Conservation (phyloP, 2,113 vertebrate species). For the Hyaena hyaena region DNA sequence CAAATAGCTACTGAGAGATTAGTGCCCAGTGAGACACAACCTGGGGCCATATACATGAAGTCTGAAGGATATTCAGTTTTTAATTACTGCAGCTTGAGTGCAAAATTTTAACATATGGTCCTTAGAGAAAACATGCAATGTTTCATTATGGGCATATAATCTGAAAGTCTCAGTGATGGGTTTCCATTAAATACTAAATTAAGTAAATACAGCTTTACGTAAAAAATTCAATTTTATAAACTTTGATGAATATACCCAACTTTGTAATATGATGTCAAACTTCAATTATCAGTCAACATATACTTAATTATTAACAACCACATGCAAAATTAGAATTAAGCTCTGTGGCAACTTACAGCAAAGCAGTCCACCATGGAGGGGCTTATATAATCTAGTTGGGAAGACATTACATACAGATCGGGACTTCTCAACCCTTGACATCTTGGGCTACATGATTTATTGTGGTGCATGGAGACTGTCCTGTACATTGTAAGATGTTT, state of each 20-base stretch:
- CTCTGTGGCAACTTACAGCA: neutral
- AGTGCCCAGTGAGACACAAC: neutral
- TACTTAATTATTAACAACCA: neutral
- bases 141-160: neutral
- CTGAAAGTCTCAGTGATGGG: neutral
- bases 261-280: neutral
- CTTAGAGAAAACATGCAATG: neutral
- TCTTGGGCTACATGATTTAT: too few relatives aligned
- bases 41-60: neutral
- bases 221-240: neutral
- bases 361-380: neutral
- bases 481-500: neutral
- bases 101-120: neutral
- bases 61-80: neutral
- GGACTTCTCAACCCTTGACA: neutral
- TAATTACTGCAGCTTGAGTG: slow-evolving; percentile 4
- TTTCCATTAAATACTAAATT: neutral
- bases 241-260: neutral
- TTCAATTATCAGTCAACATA: neutral
- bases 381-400: neutral
- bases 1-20: neutral
- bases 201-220: neutral
- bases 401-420: neutral
- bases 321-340: neutral
- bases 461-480: too few relatives aligned